Evolutionary conservation across 2,888 invertebrate species (phyloP).

Genomic region (Muscina levida): DNA sequence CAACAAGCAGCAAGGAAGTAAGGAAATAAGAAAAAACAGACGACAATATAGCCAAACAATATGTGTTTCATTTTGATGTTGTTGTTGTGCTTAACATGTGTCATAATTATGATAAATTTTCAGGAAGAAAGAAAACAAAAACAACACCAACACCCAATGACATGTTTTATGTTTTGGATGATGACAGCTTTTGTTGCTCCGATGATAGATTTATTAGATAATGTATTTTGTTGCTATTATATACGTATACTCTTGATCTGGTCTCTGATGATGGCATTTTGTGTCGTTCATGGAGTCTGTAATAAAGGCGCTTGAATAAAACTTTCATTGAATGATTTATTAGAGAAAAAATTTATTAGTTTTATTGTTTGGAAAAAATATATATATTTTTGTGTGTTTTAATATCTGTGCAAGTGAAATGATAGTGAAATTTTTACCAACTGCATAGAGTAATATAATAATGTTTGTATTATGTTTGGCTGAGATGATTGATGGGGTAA

Average conservation of each 20-base stretch:
- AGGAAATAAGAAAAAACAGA: constrained; percentile 21
- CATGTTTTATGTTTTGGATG: constrained; percentile 55
- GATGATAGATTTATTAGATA: constrained; percentile 65
- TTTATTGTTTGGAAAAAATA: constrained; percentile 7
- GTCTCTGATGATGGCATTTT: not conserved
- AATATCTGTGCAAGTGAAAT: not conserved
- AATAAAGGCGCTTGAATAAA: not conserved
- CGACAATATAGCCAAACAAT: not conserved
- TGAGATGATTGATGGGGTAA: no score
- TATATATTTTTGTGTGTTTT: not conserved
- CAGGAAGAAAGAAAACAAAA: constrained; percentile 16
- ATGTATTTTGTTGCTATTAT: constrained; percentile 32
- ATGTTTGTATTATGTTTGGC: no score
- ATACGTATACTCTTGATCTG: not conserved
- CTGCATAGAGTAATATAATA: no score
- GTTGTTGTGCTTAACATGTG: constrained; percentile 60
- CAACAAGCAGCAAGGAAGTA: constrained; percentile 20
- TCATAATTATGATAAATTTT: constrained; percentile 65
- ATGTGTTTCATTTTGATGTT: constrained; percentile 24
- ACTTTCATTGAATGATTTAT: constrained; percentile 21
- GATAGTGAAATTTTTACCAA: not conserved
- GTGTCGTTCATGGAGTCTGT: not conserved
- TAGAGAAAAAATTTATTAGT: constrained; percentile 13
- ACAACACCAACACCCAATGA: constrained; percentile 23
- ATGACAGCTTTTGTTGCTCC: constrained; percentile 59